A percentile compares a stretch with the other conserved stretches of the same genome.
phyloP scores from a whole-genome alignment of 2,113 vertebrate species.

The Saccopteryx bilineata region DNA sequence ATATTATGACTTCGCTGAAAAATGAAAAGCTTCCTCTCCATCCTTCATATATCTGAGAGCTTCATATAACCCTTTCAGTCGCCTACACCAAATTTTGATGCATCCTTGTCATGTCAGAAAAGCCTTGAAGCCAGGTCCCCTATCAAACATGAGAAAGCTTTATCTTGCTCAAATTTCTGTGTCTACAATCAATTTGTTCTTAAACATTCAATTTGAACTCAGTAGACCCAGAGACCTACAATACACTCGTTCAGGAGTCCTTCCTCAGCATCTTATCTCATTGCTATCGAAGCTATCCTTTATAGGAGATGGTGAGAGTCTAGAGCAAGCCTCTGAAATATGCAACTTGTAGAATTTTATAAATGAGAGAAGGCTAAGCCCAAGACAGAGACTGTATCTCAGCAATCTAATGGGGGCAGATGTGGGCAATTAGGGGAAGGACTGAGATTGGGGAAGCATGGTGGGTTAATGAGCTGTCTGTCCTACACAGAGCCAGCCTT shows the following conservation, averaged over 20 bases:
- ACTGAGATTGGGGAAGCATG: not conserved
- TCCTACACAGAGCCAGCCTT: not conserved
- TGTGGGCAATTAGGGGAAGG: not conserved
- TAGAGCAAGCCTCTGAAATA: not conserved
- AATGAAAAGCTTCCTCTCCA: not conserved
- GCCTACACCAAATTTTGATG: not conserved
- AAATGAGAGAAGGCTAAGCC: not conserved
- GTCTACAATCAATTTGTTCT: not conserved
- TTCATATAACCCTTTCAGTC: not conserved
- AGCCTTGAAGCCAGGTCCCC: not conserved
- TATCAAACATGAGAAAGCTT: not conserved
- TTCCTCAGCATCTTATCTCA: not conserved
- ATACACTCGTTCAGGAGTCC: not conserved
- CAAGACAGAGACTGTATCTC: not conserved
- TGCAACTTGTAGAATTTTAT: not conserved
- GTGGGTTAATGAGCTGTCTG: no score
- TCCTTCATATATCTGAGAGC: not conserved
- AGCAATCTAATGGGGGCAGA: not conserved
- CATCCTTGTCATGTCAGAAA: not conserved
- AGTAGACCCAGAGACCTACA: not conserved
- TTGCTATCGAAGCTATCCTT: not conserved
- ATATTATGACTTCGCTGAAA: not conserved
- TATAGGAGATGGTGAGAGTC: not conserved
- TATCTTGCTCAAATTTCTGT: slow-evolving; percentile 1
- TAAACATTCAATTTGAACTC: not conserved